Base-by-base conservation (phyloP, 2,888 invertebrate genomes). In the Ctena decussata region DNA sequence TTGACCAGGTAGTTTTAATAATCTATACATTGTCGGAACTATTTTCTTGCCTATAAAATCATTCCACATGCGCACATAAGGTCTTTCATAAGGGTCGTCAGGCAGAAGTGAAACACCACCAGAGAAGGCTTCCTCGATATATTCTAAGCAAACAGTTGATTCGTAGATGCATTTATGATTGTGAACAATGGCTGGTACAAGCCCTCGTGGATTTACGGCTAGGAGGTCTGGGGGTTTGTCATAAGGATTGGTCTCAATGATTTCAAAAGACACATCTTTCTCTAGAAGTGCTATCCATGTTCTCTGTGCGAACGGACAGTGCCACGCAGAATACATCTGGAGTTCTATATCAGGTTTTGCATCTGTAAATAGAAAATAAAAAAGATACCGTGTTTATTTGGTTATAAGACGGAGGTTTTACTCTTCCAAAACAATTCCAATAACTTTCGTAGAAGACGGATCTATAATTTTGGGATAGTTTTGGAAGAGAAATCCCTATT, bases 291-390 rank as follows among this genome's bases (percentile, higher is more conserved):
- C 90, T 21, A 93, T 90, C 93, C 93, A 93, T 0, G 89, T 91
- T 30, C 94, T 83, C 73, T 93, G 93, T 1, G 91, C 93, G 85
- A 93, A 94, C 5, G 94, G 94, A 82, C 93, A 94, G 78, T 91
- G 91, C 94, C 94, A 93, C 8, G 93, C 85, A n/a, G n/a, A n/a
- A n/a, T n/a, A n/a, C n/a, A n/a, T n/a, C n/a, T n/a, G n/a, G n/a
- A n/a, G n/a, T n/a, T n/a, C n/a, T n/a, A n/a, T n/a, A n/a, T n/a
- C n/a, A n/a, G n/a, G n/a, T n/a, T n/a, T n/a, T n/a, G n/a, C n/a
- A n/a, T n/a, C n/a, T n/a, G n/a, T n/a, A n/a, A n/a, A n/a, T n/a
- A n/a, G n/a, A n/a, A n/a, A n/a, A n/a, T n/a, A n/a, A n/a, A n/a
- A n/a, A n/a, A n/a, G n/a, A n/a, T n/a, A n/a, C n/a, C n/a, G n/a